Evolutionary conservation across 2,888 invertebrate species (phyloP).

Genomic region (Cantharis nigra): DNA sequence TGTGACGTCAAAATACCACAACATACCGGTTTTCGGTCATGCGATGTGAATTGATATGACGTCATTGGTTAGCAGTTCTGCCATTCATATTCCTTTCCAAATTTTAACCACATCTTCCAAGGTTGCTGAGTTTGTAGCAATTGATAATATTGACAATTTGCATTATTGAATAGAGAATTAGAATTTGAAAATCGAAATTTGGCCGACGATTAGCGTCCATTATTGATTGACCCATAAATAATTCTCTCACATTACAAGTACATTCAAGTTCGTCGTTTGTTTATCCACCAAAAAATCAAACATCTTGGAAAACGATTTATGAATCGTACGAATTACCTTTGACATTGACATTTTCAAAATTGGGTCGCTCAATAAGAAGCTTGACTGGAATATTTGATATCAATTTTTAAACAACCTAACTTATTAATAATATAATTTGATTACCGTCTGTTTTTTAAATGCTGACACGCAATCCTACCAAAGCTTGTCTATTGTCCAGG

Average conservation of each 20-base stretch:
- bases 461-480: neutral
- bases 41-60: too few relatives aligned
- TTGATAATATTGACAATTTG: too few relatives aligned
- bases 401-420: neutral
- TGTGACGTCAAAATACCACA: too few relatives aligned
- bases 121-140: too few relatives aligned
- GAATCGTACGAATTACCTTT: neutral
- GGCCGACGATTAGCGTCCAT: neutral
- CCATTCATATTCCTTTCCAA: too few relatives aligned
- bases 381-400: neutral
- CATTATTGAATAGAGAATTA: neutral
- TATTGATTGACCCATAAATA: neutral
- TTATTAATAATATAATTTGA: conserved; percentile 2
- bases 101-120: too few relatives aligned
- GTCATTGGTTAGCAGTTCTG: too few relatives aligned
- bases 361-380: neutral
- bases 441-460: neutral
- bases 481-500: neutral
- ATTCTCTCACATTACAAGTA: neutral
- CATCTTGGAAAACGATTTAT: neutral
- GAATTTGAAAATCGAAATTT: neutral
- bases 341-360: conserved; percentile 1
- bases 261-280: neutral
- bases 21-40: too few relatives aligned
- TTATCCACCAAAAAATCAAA: neutral